Evolutionary conservation across 2,113 vertebrate genomes (phyloP), one percentile per base, ranked within the genome.

Genomic region (Leptocoma aspasia): DNA sequence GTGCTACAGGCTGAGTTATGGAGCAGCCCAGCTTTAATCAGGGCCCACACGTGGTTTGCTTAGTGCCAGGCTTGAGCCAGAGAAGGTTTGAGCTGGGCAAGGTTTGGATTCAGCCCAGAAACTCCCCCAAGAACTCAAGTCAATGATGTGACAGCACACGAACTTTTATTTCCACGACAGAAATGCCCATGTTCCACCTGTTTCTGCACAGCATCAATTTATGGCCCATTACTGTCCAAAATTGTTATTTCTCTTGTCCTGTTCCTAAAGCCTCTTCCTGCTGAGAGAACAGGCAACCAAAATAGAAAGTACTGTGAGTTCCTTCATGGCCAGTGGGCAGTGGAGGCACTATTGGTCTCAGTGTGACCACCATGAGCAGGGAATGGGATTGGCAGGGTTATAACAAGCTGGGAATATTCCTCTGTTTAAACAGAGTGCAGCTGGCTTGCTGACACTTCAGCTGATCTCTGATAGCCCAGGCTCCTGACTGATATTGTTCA

Each of bases 21-120:
- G 14, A 66, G 26, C 30, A 68, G 42, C 18, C 30, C 4, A 21
- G 60, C 47, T 75, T 86, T 66, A 41, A 63, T 31, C 42, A 63
- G 31, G n/a, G 10, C 24, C n/a, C 42, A 33, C 1, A 4, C 0
- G 0, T 33, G 56, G 18, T 54, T 94, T 75, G 10, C 20, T 41
- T 21, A 27, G 33, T 39, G 52, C 42, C 65, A 33, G 56, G 45
- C 22, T 63, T 49, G 45, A 85, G 11, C 18, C 42, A 90, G 69
- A 47, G 31, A 20, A 65, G 15, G 11, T 49, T 45, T 52, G 37
- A 76, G 33, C 31, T 44, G n/a, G 50, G 35, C 15, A 49, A 81
- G 6, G 37, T 68, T 60, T 92, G 60, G 21, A 64, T 56, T n/a
- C 35, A 68, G 53, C 35, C 39, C 82, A 72, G 56, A 79, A 82